Base-by-base conservation (phyloP, 2,113 vertebrate genomes). In the Microtus oregoni region DNA sequence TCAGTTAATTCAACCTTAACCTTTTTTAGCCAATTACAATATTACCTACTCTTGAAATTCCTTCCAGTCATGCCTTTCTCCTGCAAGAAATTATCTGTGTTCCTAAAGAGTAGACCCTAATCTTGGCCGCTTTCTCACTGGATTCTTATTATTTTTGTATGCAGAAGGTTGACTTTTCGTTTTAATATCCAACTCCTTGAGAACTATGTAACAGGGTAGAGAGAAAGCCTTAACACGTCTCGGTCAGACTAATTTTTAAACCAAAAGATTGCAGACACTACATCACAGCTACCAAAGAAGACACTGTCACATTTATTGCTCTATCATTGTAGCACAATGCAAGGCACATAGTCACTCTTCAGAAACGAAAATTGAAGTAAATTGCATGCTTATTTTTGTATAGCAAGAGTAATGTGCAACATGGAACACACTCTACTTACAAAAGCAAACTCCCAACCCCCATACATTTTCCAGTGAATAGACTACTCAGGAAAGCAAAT, bases 401-500 rank as follows among this genome's bases (percentile, higher is more conserved):
- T 68, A 77, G 13, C 88, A 65, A 20, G n/a, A 75, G 58, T 12
- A 94, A 67, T 94, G n/a, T 32, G 28, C 86, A 58, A 91, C 30
- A 11, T 77, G 7, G 35, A 77, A 86, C 5, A 92, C 24, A 95
- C 8, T 63, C n/a, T 78, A 30, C 20, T 94, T 91, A 44, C 92
- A 90, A 97, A 2, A 8, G 30, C 19, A 91, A 89, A 35, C 5
- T 38, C 35, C 28, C 28, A 70, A 14, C 20, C 19, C 13, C n/a
- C 44, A 35, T 50, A 30, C 28, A 3, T 20, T 95, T 96, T 83
- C 32, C 13, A 75, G 15, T 50, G 50, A 94, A n/a, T 89, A 91
- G 47, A 68, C 76, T 94, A 89, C 89, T 68, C 19, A 61, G 47
- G 55, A 96, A 94, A 93, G 47, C 55, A 86, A 94, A 90, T 75